These are phyloP conservation scores for Styela clava DNA, from an alignment of 23 tunicate species.

Conservation along the genomic window DNA sequence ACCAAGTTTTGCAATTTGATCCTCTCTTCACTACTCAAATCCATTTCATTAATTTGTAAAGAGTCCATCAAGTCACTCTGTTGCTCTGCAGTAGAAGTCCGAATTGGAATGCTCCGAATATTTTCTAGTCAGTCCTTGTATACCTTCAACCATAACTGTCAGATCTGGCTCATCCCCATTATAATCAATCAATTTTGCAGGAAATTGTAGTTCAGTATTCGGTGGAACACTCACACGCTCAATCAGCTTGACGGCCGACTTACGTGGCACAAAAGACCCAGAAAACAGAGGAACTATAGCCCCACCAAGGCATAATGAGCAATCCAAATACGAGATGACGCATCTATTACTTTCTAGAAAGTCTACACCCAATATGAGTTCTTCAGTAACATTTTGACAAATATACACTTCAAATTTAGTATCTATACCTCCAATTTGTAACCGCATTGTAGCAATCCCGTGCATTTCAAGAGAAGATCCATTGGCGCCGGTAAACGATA, in stretches of 20 bases:
- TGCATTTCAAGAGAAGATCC: conserved; percentile 16
- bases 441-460: neutral
- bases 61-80: neutral
- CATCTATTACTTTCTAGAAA: conserved; percentile 3
- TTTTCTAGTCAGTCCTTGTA: neutral
- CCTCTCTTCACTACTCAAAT: neutral
- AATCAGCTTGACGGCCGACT: neutral
- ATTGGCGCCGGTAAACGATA: conserved; percentile 19
- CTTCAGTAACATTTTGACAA: neutral
- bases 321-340: neutral
- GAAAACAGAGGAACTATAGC: neutral
- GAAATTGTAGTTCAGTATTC: neutral
- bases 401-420: neutral
- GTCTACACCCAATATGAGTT: conserved; percentile 10
- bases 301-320: neutral
- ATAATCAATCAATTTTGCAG: neutral
- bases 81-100: neutral
- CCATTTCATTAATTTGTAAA: neutral
- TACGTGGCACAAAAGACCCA: neutral
- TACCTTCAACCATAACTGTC: neutral
- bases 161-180: neutral
- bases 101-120: neutral
- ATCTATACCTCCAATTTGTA: neutral
- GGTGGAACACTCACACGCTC: neutral
- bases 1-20: neutral